These are phyloP conservation scores for Sanderia malayensis DNA, from an alignment of 30 jellyfish, hydroid and myxozoan genomes.

Conservation along the genomic window DNA sequence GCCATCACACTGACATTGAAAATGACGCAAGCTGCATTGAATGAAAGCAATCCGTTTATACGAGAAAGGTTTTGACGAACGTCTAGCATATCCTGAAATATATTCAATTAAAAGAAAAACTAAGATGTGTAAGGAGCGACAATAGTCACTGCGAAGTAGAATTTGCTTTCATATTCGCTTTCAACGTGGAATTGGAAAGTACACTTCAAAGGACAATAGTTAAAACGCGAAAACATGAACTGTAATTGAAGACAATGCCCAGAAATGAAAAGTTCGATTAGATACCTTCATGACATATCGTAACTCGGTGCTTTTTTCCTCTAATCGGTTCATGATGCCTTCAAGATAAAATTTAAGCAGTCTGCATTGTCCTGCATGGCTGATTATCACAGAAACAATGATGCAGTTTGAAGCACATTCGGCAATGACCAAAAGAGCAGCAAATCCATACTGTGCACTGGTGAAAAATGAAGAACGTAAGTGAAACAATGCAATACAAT, in stretches of 20 bases:
- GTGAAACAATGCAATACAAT: too few species aligned
- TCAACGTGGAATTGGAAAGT: too few species aligned
- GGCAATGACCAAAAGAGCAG: constrained; percentile 65
- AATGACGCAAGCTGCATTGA: constrained; percentile 82
- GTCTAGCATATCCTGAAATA: constrained; percentile 74
- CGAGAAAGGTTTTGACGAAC: constrained; percentile 80
- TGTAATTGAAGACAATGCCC: too few species aligned
- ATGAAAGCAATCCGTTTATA: constrained; percentile 77
- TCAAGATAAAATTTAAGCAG: constrained; percentile 72
- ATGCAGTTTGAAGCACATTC: constrained; percentile 81
- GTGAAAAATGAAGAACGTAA: background rate
- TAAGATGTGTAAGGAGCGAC: too few species aligned
- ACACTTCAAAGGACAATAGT: too few species aligned
- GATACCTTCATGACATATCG: constrained; percentile 88
- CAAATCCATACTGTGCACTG: constrained; percentile 64
- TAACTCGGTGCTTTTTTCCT: constrained; percentile 84
- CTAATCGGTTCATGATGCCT: constrained; percentile 75
- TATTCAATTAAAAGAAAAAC: too few species aligned
- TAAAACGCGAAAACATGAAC: too few species aligned
- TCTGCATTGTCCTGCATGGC: constrained; percentile 92
- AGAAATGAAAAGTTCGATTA: too few species aligned
- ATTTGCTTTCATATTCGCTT: too few species aligned
- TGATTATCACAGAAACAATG: constrained; percentile 81
- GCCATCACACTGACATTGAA: constrained; percentile 63
- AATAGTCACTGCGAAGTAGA: too few species aligned